Percentiles rank a stretch among this genome's conserved stretches.
Evolutionary conservation across 2,888 invertebrate species (phyloP).

Genomic region (Oxycera nigricornis): DNA sequence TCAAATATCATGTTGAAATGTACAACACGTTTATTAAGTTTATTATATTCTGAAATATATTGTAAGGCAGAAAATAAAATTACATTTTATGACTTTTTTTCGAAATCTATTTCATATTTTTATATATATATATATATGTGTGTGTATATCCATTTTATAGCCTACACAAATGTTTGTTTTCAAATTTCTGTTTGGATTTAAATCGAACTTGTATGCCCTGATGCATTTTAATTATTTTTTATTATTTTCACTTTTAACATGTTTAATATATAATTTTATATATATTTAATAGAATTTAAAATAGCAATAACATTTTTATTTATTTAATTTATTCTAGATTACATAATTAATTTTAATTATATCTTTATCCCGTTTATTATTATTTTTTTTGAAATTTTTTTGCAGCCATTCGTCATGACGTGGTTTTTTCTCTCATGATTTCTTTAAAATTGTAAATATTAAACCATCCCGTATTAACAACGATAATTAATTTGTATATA

Average conservation of each 20-base stretch:
- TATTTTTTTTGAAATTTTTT: not conserved
- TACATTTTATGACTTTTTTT: slow-evolving; percentile 12
- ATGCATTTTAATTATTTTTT: slow-evolving; percentile 5
- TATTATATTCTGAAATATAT: slow-evolving; percentile 5
- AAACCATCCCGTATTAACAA: slow-evolving; percentile 4
- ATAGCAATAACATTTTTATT: slow-evolving; percentile 49
- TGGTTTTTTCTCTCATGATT: not conserved
- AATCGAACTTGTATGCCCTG: slow-evolving; percentile 21
- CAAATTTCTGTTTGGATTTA: not conserved
- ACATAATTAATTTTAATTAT: slow-evolving; percentile 2
- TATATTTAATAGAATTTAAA: slow-evolving; percentile 2
- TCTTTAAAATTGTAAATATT: slow-evolving; percentile 16
- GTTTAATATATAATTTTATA: not conserved
- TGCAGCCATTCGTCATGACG: slow-evolving; percentile 3
- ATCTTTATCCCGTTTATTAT: slow-evolving; percentile 1
- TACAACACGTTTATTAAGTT: slow-evolving; percentile 17
- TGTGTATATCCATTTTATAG: slow-evolving; percentile 23
- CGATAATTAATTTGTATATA: not conserved
- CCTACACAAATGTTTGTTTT: slow-evolving; percentile 30
- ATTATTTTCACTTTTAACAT: not conserved
- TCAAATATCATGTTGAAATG: not conserved
- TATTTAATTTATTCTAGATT: slow-evolving; percentile 45
- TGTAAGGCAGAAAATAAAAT: slow-evolving; percentile 37
- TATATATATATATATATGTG: slow-evolving; percentile 16
- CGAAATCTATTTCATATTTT: slow-evolving; percentile 11